Evolutionary conservation across 2,797 vertebrate genomes (phyloP), one percentile per base, ranked within the genome.

Genomic region (Enteromius paludinosus): DNA sequence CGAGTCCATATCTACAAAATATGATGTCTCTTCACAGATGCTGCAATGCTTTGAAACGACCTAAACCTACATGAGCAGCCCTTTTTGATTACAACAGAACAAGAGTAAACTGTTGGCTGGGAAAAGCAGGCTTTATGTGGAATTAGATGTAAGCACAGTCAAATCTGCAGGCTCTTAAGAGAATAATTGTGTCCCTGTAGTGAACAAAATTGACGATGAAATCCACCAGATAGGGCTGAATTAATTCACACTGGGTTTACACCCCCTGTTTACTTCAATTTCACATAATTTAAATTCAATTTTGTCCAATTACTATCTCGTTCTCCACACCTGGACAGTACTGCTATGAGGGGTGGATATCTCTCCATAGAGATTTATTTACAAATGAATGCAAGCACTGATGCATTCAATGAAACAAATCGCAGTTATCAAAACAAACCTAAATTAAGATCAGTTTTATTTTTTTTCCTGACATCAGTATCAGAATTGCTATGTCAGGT

Each of bases 211-310:
- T 84, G 78, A 56, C 66, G 78, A 86, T 85, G 83, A 88, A 87
- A 87, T 83, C 70, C 76, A 77, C 69, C 85, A 86, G 83, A 87
- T 85, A 85, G 73, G 78, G 80, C 78, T 49, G 87, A 85, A 85
- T 85, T 86, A 85, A 88, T 88, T 88, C 85, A 47, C 23, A 75
- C 78, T 72, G 69, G 71, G 85, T 86, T 71, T 69, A 84, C 84
- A 83, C 83, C 79, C 80, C 78, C 78, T 84, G 84, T 88, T 88
- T 86, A 86, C 83, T 74, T 86, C 87, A 78, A 81, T 87, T 75
- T 85, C 84, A 81, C 84, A n/a, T n/a, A n/a, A n/a, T n/a, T n/a
- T n/a, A 85, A 74, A 83, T 87, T 89, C 78, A 85, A 85, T 87
- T 86, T 84, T 74, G 43, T 82, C 72, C 66, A 81, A 86, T 84